phyloP scores from a whole-genome alignment of 2,888 invertebrate genomes.

The Cryptus viduatorius region DNA sequence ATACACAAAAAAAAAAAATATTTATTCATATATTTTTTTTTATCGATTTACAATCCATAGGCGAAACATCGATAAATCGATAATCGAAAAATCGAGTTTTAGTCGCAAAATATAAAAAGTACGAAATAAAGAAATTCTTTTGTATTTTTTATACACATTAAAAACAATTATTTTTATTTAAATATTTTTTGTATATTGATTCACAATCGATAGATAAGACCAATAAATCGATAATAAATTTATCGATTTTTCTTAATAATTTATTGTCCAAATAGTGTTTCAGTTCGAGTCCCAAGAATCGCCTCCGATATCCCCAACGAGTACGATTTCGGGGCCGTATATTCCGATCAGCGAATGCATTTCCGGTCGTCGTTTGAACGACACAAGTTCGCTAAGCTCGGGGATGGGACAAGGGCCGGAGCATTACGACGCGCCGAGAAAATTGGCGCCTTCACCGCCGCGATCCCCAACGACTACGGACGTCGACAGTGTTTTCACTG shows the following conservation, averaged over 20 bases:
- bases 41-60: too few relatives aligned
- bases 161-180: too few relatives aligned
- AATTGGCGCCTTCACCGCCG: constrained; percentile 84
- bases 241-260: constrained; percentile 27
- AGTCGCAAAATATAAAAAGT: too few relatives aligned
- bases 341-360: constrained; percentile 97
- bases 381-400: constrained; percentile 81
- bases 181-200: too few relatives aligned
- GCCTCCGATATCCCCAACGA: constrained; percentile 88
- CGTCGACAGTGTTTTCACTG: constrained; percentile 89
- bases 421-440: constrained; percentile 81
- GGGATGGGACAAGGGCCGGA: constrained; percentile 79
- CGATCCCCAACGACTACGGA: constrained; percentile 89
- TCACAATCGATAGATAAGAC: too few relatives aligned
- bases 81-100: too few relatives aligned
- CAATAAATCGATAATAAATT: not conserved
- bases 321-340: constrained; percentile 91
- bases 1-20: too few relatives aligned
- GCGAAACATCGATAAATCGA: not conserved
- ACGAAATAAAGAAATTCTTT: too few relatives aligned
- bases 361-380: constrained; percentile 89
- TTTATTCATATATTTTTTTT: too few relatives aligned
- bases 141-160: too few relatives aligned
- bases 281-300: constrained; percentile 86
- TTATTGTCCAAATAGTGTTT: constrained; percentile 76